Conservation (phyloP, 1,140 invertebrate genomes). For the Sinella curviseta region DNA sequence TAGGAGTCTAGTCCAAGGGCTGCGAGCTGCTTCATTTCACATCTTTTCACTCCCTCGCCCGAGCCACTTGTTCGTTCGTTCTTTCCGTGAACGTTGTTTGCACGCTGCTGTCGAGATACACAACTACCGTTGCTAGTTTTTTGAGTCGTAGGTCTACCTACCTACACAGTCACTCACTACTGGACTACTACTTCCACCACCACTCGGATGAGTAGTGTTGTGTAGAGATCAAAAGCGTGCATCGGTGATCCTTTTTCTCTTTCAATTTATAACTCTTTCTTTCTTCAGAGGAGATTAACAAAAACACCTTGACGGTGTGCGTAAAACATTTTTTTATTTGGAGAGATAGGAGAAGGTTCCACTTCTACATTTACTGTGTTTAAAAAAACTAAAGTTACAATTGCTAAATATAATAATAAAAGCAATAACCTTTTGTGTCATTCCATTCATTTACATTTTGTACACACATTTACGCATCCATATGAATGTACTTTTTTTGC, state of each 20-base stretch:
- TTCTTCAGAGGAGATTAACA: not conserved
- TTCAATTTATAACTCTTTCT: not conserved
- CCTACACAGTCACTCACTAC: too few relatives aligned
- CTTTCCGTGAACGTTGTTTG: not conserved
- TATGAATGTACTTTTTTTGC: too few relatives aligned
- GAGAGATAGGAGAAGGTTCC: too few relatives aligned
- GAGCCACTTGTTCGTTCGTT: conserved; percentile 25
- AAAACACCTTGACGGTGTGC: too few relatives aligned
- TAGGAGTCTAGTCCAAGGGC: conserved; percentile 26
- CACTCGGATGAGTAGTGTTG: not conserved
- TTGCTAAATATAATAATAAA: too few relatives aligned
- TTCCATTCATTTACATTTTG: not conserved
- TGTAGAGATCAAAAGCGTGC: not conserved
- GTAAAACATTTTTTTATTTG: too few relatives aligned
- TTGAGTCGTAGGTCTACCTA: too few relatives aligned
- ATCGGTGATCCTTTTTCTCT: not conserved
- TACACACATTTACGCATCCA: too few relatives aligned
- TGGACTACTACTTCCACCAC: too few relatives aligned
- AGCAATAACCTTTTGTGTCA: too few relatives aligned
- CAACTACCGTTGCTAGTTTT: not conserved
- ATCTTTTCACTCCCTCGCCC: conserved; percentile 25
- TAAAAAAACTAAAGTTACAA: too few relatives aligned
- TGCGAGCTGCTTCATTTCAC: conserved; percentile 25
- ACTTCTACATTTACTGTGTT: too few relatives aligned
- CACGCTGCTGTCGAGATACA: not conserved